These are phyloP conservation scores for Podocnemis expansa DNA, from an alignment of 2,113 vertebrate species.

Conservation along the genomic window DNA sequence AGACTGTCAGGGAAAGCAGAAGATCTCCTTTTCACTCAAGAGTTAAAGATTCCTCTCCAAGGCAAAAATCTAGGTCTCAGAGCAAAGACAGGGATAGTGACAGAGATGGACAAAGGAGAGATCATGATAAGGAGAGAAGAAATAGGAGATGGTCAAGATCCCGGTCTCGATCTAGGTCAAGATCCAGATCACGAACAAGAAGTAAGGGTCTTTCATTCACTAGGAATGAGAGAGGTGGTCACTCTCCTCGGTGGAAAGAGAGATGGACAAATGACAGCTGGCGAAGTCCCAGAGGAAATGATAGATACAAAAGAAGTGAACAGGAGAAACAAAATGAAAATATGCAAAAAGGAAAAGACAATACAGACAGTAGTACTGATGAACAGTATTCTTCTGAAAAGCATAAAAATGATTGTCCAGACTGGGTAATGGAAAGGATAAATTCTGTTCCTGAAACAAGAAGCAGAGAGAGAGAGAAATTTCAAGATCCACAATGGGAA, in stretches of 20 bases:
- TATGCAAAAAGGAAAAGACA: slow-evolving; percentile 78
- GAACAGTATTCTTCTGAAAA: slow-evolving; percentile 81
- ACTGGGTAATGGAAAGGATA: slow-evolving; percentile 90
- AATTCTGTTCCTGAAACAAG: slow-evolving; percentile 78
- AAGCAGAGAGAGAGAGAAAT: slow-evolving; percentile 80
- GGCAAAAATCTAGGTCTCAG: slow-evolving; percentile 82
- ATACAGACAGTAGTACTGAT: slow-evolving; percentile 68
- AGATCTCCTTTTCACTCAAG: slow-evolving; percentile 68
- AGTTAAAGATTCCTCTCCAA: slow-evolving; percentile 74
- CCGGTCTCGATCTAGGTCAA: slow-evolving; percentile 84
- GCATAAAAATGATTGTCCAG: slow-evolving; percentile 85
- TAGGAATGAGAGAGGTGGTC: slow-evolving; percentile 79
- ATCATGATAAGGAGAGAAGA: slow-evolving; percentile 84
- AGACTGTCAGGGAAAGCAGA: slow-evolving; percentile 78
- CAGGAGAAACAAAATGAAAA: slow-evolving; percentile 80
- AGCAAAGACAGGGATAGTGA: slow-evolving; percentile 83
- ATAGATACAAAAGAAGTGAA: slow-evolving; percentile 79
- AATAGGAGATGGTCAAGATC: slow-evolving; percentile 84
- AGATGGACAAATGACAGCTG: slow-evolving; percentile 83
- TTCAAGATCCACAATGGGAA: slow-evolving; percentile 81
- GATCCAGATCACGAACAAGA: slow-evolving; percentile 82
- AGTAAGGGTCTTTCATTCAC: slow-evolving; percentile 80
- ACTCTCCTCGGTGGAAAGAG: slow-evolving; percentile 89
- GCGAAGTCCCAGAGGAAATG: slow-evolving; percentile 81
- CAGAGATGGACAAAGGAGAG: slow-evolving; percentile 82